Evolutionary conservation across 2,888 invertebrate genomes (phyloP), one percentile per base, ranked within the genome.

Genomic region (Eupeodes latifasciatus): DNA sequence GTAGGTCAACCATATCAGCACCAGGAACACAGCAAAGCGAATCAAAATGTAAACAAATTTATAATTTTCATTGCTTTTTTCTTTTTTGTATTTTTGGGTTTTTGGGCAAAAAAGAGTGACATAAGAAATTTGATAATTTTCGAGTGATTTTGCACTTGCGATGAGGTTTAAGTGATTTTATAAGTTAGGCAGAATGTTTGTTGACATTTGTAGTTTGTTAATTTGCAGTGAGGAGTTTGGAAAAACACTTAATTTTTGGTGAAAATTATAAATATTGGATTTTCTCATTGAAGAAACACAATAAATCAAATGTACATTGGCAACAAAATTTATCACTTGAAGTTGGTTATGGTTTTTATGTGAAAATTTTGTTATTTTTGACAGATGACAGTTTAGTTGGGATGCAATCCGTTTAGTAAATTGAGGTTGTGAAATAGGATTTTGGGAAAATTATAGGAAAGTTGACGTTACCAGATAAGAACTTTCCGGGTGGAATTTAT

Each of bases 11-110:
- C 84, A 88, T 27, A 27, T 62, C 84, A 88, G 84, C 80, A 87
- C 88, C 85, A 88, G 85, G 85, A 88, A 69, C 90, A 88, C 90
- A 88, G 86, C 79, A 74, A 89, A 89, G 84, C 79, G 77, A 85
- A 89, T 85, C 89, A 89, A 90, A 90, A 90, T 90, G 90, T 90
- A 90, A 90, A 90, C 90, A 90, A 90, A 89, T 90, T 90, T 85
- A 71, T 71, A 71, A 71, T 71, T 71, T 71, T 55, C 40, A 53
- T 71, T 64, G 47, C 16, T 64, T 64, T 9, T 64, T 64, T 57
- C 10, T 27, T 27, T 27, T 27, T 27, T 27, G 27, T 27, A 27
- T 27, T 27, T 27, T 27, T 27, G 27, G 27, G 27, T 27, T 27
- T 59, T 79, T 75, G 72, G 53, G 82, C 81, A 78, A 59, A 71